Conservation (phyloP, 2,797 vertebrate species). For the Anabas testudineus region DNA sequence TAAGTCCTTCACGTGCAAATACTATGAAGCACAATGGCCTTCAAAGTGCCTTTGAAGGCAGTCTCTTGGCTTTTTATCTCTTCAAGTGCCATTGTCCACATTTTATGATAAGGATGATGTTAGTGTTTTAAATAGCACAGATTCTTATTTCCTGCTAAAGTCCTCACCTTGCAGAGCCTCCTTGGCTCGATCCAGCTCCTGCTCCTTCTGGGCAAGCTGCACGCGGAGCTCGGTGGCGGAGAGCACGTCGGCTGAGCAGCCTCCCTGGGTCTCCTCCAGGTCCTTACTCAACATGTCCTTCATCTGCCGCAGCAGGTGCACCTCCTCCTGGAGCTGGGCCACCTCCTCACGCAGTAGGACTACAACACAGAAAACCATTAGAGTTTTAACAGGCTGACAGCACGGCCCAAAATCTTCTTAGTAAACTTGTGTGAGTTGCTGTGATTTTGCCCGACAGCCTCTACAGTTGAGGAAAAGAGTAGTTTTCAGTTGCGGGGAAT, state of each 20-base stretch:
- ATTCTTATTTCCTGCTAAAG: not conserved
- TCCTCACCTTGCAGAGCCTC: constrained; percentile 95
- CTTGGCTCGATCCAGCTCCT: constrained; percentile 95
- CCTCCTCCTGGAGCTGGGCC: constrained; percentile 95
- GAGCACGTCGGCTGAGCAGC: constrained; percentile 91
- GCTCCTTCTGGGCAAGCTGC: constrained; percentile 95
- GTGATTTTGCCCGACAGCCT: not conserved
- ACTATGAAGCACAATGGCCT: not conserved
- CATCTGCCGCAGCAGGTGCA: constrained; percentile 96
- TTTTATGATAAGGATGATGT: constrained; percentile 2
- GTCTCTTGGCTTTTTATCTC: not conserved
- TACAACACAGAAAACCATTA: constrained; percentile 54
- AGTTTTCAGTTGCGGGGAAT: too few relatives aligned
- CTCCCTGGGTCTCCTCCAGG: constrained; percentile 92
- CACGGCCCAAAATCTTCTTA: not conserved
- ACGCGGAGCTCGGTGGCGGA: constrained; percentile 95
- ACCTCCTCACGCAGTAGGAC: constrained; percentile 96
- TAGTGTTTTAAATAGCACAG: constrained; percentile 23
- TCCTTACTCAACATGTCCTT: constrained; percentile 98
- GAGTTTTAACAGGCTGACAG: constrained; percentile 20
- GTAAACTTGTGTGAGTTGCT: constrained; percentile 2
- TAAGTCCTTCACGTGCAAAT: not conserved
- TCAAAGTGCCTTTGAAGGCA: not conserved
- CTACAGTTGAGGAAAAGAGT: constrained; percentile 7
- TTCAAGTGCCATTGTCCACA: not conserved